Evolutionary conservation across 1,140 invertebrate species (phyloP).

Genomic region (Antheraea pernyi): DNA sequence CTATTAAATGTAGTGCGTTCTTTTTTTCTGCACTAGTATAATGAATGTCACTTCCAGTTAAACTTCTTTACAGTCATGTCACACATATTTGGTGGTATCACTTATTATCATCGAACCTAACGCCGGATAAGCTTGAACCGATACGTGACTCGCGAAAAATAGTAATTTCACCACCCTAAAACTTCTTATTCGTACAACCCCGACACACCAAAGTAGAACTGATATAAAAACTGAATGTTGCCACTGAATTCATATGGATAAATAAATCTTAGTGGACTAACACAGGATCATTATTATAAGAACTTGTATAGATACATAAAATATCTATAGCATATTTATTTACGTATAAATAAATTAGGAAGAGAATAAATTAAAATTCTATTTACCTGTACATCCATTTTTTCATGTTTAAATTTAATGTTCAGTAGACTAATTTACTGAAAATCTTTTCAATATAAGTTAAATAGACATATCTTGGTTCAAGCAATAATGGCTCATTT

Average conservation of each 20-base stretch:
- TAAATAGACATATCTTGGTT: too few relatives aligned
- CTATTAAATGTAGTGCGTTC: not conserved
- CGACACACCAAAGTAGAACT: not conserved
- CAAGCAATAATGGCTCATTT: too few relatives aligned
- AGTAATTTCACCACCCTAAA: conserved; percentile 41
- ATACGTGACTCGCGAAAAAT: conserved; percentile 75
- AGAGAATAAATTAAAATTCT: too few relatives aligned
- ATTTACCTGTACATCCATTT: too few relatives aligned
- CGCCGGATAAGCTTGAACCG: conserved; percentile 63
- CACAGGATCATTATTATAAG: not conserved
- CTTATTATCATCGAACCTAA: conserved; percentile 74
- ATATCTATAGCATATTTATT: not conserved
- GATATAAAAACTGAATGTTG: not conserved
- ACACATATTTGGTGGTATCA: conserved; percentile 59
- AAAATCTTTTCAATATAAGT: too few relatives aligned
- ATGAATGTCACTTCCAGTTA: conserved; percentile 20
- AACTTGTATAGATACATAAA: not conserved
- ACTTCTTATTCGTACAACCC: not conserved
- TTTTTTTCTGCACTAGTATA: not conserved
- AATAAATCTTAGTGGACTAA: not conserved
- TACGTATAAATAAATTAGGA: too few relatives aligned
- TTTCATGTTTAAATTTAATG: too few relatives aligned
- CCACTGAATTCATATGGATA: not conserved
- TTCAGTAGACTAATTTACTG: too few relatives aligned
- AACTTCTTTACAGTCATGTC: conserved; percentile 20